Base-by-base conservation (phyloP, 2,113 vertebrate species). In the Empidonax traillii region DNA sequence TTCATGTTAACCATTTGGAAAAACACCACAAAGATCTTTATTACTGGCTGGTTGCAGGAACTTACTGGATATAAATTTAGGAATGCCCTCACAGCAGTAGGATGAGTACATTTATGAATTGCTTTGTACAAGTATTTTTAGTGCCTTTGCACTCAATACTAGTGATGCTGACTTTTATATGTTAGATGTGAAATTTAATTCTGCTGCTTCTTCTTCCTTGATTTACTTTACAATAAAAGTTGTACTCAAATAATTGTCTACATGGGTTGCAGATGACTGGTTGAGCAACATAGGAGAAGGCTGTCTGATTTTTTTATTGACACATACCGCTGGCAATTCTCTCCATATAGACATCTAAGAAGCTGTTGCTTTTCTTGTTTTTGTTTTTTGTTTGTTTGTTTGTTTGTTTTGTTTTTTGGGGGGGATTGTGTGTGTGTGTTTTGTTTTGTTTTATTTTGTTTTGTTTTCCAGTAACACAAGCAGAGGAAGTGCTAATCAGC, bases 1-100 rank as follows among this genome's bases (percentile, higher is more conserved):
- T 96, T 94, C 80, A 78, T 73, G 51, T 89, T 81, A 95, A 75
- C 25, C 73, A 58, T 68, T 93, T 87, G 83, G 71, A 77, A 93
- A 81, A 94, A 91, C 37, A 59, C 33, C 58, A n/a, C 82, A 81
- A 65, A 93, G 51, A 63, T 73, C 63, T 95, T 87, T 95, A 63
- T 91, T 90, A 47, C 72, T 56, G 59, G 17, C 25, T 61, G 19
- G 61, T 49, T 78, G 35, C 61, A 52, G 39, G 49, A 80, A 79
- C 65, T 67, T 41, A 46, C 43, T 87, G 83, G 49, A 63, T 90
- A 78, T 93, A 90, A 93, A 77, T 33, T 47, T 41, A 49, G 58
- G 77, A 81, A 94, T 83, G 33, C 68, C 82, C 89, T 47, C 62
- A 21, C 44, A 90, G 69, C 28, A 68, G 35, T 22, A 75, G 73